Base-by-base conservation (phyloP, 2,888 invertebrate species). In the Panopea generosa region DNA sequence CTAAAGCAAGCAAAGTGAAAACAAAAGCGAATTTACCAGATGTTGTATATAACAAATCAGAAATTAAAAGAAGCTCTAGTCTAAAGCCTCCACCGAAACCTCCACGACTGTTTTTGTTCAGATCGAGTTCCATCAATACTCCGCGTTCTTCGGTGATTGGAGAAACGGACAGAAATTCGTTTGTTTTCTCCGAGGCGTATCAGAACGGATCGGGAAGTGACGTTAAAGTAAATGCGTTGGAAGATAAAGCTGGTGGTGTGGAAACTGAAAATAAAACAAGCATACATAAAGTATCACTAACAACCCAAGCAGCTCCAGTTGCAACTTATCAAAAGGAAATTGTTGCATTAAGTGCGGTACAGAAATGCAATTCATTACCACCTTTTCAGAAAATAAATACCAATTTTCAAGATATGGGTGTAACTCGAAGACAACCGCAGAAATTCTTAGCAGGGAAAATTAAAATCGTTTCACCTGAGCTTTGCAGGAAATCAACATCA, bases 41-140 rank as follows among this genome's bases (percentile, higher is more conserved):
- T 71, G 84, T 87, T 29, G 82, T 88, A 7, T 86, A 87, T 18
- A 69, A 63, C 29, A 68, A 68, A 43, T 72, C 77, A 7, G 78
- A 77, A 33, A 61, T 83, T 6, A 62, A 78, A 24, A 78, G 86
- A 14, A 83, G 86, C 26, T 77, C 77, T 47, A 86, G 83, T 66
- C 83, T 85, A 38, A 87, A 85, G 70, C 86, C 88, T 7, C 90
- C 90, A 1, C 89, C 90, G 0, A 90, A 90, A 76, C 90, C 90
- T 9, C 90, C 90, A 1, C 71, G 89, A 26, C 62, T 88, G n/a
- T 89, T 89, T 61, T 74, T 87, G 9, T 85, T 87, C 77, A 77
- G 87, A 20, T 87, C 82, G 4, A 80, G 81, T 18, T 85, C 84
- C 1, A 86, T 85, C 29, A 86, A 84, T 67, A 85, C 85, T 14